Evolutionary conservation across 2,797 vertebrate genomes (phyloP).

Genomic region (Chaetophractus vellerosus): DNA sequence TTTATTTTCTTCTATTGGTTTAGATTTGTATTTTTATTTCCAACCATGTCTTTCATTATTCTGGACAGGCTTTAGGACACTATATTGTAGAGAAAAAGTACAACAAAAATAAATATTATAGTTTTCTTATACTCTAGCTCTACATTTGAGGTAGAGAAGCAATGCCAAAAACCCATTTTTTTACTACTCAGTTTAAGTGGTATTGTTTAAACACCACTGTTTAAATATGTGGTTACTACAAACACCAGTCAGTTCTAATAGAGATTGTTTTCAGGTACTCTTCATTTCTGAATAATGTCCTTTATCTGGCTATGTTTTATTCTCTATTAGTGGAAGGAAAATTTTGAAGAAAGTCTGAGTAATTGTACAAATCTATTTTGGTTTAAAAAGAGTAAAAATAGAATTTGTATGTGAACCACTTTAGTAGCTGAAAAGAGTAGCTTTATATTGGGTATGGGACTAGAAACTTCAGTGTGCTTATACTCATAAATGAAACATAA

Average conservation of each 20-base stretch:
- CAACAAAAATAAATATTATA: background rate
- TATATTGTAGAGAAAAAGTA: background rate
- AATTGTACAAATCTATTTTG: conserved; percentile 36
- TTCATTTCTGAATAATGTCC: conserved; percentile 34
- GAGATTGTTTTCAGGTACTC: conserved; percentile 22
- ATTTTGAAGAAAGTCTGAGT: conserved; percentile 54
- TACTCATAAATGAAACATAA: conserved; percentile 53
- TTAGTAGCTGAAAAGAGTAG: conserved; percentile 28
- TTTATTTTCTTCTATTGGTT: background rate
- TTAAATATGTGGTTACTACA: conserved; percentile 32
- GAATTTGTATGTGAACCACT: conserved; percentile 2
- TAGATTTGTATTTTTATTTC: conserved; percentile 50
- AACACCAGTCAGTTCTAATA: conserved; percentile 56
- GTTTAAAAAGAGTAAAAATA: conserved; percentile 55
- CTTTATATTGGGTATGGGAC: background rate
- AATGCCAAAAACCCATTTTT: conserved; percentile 49
- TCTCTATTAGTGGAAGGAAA: conserved; percentile 1
- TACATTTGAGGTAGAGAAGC: conserved; percentile 44
- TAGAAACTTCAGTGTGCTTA: conserved; percentile 25
- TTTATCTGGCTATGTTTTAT: conserved; percentile 46
- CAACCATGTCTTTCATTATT: background rate
- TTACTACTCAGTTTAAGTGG: conserved; percentile 64
- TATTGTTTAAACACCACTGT: conserved; percentile 63
- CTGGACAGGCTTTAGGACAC: background rate
- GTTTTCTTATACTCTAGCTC: background rate